phyloP scores from a whole-genome alignment of 2,888 invertebrate species.

The Volucella zonaria region DNA sequence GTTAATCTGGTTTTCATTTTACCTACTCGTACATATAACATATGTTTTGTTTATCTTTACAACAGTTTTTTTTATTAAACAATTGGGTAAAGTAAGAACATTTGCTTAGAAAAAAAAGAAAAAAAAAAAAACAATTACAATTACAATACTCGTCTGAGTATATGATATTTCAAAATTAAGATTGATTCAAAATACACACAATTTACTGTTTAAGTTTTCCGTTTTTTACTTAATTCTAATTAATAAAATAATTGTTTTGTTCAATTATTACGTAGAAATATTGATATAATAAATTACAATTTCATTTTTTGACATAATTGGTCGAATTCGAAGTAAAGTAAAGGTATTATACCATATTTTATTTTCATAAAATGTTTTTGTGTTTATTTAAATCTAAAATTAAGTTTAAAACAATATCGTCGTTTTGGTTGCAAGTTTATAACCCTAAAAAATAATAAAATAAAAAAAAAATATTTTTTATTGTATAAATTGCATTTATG shows the following conservation, averaged over 20 bases:
- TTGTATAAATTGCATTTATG: constrained; percentile 10
- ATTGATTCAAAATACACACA: neutral
- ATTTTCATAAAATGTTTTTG: neutral
- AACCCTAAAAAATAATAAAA: neutral
- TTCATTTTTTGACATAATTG: constrained; percentile 49
- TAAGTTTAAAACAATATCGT: constrained; percentile 52
- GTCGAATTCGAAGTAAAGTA: constrained; percentile 49
- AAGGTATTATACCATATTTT: constrained; percentile 11
- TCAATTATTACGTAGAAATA: constrained; percentile 19
- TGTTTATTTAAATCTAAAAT: constrained; percentile 15
- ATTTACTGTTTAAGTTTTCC: constrained; percentile 31
- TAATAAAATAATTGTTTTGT: constrained; percentile 25
- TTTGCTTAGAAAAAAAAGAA: neutral
- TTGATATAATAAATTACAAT: constrained; percentile 15
- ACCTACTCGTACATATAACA: constrained; percentile 1
- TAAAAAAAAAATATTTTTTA: constrained; percentile 4
- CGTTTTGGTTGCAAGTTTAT: constrained; percentile 45
- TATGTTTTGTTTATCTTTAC: neutral
- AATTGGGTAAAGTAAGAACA: neutral
- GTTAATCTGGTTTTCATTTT: constrained; percentile 14
- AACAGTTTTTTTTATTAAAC: neutral
- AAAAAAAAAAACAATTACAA: no score
- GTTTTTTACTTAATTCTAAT: constrained; percentile 20
- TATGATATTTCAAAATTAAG: constrained; percentile 9
- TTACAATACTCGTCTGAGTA: neutral